Percentiles rank a stretch among this genome's conserved stretches.
Conservation (phyloP, 64 coral and sea anemone species). For the Montipora efflorescens region DNA sequence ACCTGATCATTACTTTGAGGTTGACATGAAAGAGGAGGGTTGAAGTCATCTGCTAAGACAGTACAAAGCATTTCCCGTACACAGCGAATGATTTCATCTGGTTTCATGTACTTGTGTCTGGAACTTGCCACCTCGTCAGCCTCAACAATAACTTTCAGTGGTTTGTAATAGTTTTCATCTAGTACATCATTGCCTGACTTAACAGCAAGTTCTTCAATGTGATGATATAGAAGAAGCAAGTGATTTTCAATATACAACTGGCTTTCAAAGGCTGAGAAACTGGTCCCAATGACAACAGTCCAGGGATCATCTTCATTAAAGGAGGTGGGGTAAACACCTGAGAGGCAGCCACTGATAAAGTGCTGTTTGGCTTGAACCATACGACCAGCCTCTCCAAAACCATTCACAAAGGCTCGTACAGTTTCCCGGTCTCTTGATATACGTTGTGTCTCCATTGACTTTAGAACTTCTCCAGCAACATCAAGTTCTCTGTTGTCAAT, state of each 20-base stretch:
- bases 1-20: conserved; percentile 46
- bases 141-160: conserved; percentile 34
- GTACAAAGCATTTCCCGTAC: conserved; percentile 43
- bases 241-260: conserved; percentile 69
- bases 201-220: conserved; percentile 25
- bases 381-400: conserved; percentile 10
- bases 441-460: conserved; percentile 25
- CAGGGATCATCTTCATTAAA: conserved; percentile 12
- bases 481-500: conserved; percentile 36
- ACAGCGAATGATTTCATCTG: conserved; percentile 12
- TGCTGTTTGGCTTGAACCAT: conserved; percentile 33
- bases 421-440: conserved; percentile 50
- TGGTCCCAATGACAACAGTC: conserved; percentile 45
- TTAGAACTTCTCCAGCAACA: conserved; percentile 15
- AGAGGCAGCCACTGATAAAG: conserved; percentile 33
- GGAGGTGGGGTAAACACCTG: conserved; percentile 40
- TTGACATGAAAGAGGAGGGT: conserved; percentile 53
- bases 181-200: conserved; percentile 1
- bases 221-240: conserved; percentile 9
- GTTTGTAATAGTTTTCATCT: conserved; percentile 38
- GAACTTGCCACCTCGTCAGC: neutral
- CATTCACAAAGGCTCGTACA: conserved; percentile 48
- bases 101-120: neutral
- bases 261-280: conserved; percentile 45
- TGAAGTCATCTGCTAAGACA: conserved; percentile 63